Percentiles rank a stretch among this genome's conserved stretches.
Conservation (phyloP, 2,888 invertebrate species). For the Malthinus seriepunctatus region DNA sequence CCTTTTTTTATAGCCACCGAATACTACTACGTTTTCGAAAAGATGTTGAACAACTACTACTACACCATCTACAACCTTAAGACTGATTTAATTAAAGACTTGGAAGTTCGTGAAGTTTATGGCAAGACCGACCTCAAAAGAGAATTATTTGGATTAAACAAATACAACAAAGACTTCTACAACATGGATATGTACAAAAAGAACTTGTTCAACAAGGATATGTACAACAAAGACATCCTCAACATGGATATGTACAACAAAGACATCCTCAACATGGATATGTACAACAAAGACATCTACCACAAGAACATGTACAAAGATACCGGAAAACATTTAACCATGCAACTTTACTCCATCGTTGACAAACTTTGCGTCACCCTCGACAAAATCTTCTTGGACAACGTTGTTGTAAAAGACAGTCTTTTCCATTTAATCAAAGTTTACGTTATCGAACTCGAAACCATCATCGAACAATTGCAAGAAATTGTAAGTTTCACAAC, state of each 20-base stretch:
- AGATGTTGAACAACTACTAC: not conserved
- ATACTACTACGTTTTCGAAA: not conserved
- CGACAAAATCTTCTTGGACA: not conserved
- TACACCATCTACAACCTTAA: slow-evolving; percentile 1
- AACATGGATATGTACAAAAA: not conserved
- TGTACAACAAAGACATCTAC: not conserved
- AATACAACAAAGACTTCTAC: not conserved
- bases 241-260: not conserved
- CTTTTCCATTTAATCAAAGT: not conserved
- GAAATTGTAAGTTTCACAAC: not conserved
- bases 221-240: not conserved
- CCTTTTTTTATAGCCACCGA: not conserved
- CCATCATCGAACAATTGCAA: not conserved
- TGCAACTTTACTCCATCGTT: not conserved
- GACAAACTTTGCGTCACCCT: not conserved
- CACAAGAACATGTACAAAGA: not conserved
- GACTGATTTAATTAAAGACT: not conserved
- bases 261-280: not conserved
- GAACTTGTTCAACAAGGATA: not conserved
- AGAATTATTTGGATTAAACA: not conserved
- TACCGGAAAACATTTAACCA: not conserved
- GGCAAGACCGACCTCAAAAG: not conserved
- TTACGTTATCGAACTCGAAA: not conserved
- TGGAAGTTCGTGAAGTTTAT: not conserved
- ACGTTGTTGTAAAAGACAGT: slow-evolving; percentile 1